Conservation (phyloP, 2,113 vertebrate genomes). For the Tyto alba region DNA sequence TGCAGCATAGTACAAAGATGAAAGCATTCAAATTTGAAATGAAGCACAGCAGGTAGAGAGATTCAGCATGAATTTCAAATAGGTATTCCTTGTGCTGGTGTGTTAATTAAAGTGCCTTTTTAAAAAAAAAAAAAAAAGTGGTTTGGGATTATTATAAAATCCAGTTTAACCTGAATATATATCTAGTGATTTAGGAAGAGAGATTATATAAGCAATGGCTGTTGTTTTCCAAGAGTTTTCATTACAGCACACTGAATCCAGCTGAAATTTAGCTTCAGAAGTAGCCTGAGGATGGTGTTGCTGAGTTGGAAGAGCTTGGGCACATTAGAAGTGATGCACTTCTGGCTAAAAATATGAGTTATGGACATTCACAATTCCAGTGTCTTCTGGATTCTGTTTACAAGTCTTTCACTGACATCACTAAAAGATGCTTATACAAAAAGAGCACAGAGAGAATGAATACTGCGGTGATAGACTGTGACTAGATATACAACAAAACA, state of each 20-base stretch:
- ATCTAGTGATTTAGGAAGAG: not conserved
- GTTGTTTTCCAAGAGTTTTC: not conserved
- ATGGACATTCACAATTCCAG: not conserved
- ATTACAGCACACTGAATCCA: not conserved
- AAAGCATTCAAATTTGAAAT: conserved; percentile 6
- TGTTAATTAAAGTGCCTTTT: not conserved
- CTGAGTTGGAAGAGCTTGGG: not conserved
- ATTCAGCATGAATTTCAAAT: conserved; percentile 32
- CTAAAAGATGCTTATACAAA: not conserved
- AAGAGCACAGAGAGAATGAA: not conserved
- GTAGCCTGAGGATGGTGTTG: not conserved
- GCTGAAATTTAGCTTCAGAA: not conserved
- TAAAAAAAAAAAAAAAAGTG: not conserved
- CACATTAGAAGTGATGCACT: not conserved
- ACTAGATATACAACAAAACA: not conserved
- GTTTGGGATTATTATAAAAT: not conserved
- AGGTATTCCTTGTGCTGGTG: not conserved
- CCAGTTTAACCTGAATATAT: not conserved
- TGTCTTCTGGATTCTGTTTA: not conserved
- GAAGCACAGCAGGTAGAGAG: not conserved
- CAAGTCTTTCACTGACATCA: not conserved
- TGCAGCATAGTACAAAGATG: not conserved
- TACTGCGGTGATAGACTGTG: not conserved
- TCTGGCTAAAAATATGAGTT: not conserved
- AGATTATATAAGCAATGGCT: not conserved